phyloP scores from a whole-genome alignment of 1,140 invertebrate species.

The Eurosta solidaginis region DNA sequence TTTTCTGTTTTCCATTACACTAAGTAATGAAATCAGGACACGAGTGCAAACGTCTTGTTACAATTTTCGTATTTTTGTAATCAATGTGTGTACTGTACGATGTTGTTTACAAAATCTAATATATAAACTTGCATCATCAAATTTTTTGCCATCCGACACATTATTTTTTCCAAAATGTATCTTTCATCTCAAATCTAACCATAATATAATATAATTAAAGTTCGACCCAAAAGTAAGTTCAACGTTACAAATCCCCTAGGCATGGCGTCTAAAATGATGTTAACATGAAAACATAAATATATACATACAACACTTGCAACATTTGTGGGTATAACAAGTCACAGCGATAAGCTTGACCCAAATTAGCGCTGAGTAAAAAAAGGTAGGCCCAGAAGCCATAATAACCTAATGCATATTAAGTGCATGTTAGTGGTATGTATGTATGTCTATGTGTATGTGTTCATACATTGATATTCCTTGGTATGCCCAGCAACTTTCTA shows the following conservation, averaged over 20 bases:
- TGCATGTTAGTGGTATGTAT: not conserved
- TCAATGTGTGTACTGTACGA: too few species aligned
- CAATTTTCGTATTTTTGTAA: too few species aligned
- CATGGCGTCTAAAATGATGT: not conserved
- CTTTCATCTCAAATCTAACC: too few species aligned
- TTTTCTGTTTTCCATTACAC: too few species aligned
- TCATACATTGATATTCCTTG: not conserved
- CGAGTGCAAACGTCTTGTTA: too few species aligned
- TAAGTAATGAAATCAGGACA: too few species aligned
- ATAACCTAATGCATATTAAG: not conserved
- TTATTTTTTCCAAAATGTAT: too few species aligned
- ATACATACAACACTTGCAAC: not conserved
- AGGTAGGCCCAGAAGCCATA: not conserved
- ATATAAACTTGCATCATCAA: too few species aligned
- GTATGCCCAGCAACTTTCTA: constrained; percentile 6
- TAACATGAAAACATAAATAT: not conserved
- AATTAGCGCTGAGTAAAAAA: not conserved
- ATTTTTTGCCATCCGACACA: too few species aligned
- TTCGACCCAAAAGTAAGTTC: too few species aligned
- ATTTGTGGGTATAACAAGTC: not conserved
- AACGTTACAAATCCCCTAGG: not conserved
- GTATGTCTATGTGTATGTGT: not conserved
- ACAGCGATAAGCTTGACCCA: constrained; percentile 16
- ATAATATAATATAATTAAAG: too few species aligned
- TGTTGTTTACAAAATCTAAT: too few species aligned